phyloP scores from a whole-genome alignment of 2,888 invertebrate species.

The Oscheius sp. region DNA sequence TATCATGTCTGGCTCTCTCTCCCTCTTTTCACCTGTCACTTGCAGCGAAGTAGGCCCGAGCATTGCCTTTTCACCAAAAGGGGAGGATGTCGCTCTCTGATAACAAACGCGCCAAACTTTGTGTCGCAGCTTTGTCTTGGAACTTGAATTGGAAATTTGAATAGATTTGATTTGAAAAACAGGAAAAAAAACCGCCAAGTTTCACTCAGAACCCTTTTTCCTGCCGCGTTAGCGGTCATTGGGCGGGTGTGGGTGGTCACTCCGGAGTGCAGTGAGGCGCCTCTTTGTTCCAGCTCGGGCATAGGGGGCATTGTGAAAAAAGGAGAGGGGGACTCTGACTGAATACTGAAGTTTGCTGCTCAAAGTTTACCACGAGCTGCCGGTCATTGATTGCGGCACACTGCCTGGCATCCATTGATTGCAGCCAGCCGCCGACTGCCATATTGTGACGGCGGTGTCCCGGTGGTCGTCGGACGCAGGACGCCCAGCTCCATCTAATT shows the following conservation, averaged over 20 bases:
- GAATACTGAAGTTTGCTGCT: conserved; percentile 10
- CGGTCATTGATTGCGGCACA: conserved; percentile 30
- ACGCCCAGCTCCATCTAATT: conserved; percentile 34
- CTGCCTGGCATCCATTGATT: conserved; percentile 30
- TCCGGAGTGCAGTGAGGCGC: too few species aligned
- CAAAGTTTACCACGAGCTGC: conserved; percentile 31
- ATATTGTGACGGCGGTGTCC: conserved; percentile 31
- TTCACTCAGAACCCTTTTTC: too few species aligned
- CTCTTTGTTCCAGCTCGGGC: neutral
- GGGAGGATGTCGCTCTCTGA: too few species aligned
- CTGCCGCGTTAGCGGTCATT: too few species aligned
- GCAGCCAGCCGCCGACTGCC: conserved; percentile 34
- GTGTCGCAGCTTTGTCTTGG: too few species aligned
- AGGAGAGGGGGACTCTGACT: neutral
- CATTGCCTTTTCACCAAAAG: neutral
- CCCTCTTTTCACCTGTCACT: conserved; percentile 20
- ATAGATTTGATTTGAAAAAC: too few species aligned
- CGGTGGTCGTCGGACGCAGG: conserved; percentile 33
- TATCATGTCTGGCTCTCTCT: neutral
- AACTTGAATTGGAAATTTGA: too few species aligned
- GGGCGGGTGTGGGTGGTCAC: too few species aligned
- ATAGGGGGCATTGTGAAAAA: conserved; percentile 1
- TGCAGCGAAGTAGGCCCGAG: conserved; percentile 7
- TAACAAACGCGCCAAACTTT: too few species aligned
- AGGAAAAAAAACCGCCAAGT: too few species aligned